Base-by-base conservation (phyloP, 2,113 vertebrate genomes). In the Aphyosemion australe region DNA sequence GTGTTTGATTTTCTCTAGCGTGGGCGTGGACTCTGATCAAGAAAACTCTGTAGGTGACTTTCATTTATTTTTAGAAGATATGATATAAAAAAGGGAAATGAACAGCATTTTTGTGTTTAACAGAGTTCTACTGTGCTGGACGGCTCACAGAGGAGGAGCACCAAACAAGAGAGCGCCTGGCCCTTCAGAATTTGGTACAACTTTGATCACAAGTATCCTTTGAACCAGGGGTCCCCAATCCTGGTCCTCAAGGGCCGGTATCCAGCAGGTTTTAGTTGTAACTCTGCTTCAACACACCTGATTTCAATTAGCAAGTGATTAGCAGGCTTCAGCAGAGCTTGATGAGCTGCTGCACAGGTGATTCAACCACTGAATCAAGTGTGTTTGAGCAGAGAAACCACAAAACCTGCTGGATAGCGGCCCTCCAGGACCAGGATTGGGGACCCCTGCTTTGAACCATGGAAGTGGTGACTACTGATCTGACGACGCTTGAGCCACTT, bases 121-220 rank as follows among this genome's bases (percentile, higher is more conserved):
- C 69, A 89, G 89, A 77, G 58, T 57, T 79, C 81, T 64, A 9
- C 86, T 0, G 68, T 91, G 74, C 79, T 94, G 6, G 96, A 97
- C 59, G 95, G 87, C 0, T 93, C 83, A 0, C 94, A 94, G 83
- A 89, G 92, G 74, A 94, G 94, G 82, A 95, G 92, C 54, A 97
- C 94, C 0, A 97, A 95, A 87, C 93, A 95, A 1, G 96, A 98
- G 53, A 96, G 95, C 0, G 96, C 97, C 45, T 99, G 97, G 97
- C 95, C 97, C 0, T 97, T 99, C 87, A 95, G 94, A 83, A 92
- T 99, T 69, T 99, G 97, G 97, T 96, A 99, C 87, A 99, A 94
- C 90, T 97, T 99, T 4, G 97, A 99, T 88, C 95, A 95, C 89
- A 97, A 97, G 97, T 99, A 99, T 99, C 97, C 84, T 90, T 89